Conservation (phyloP, 37 sponge, comb jelly and placozoan species). For the Eunapius fragilis region DNA sequence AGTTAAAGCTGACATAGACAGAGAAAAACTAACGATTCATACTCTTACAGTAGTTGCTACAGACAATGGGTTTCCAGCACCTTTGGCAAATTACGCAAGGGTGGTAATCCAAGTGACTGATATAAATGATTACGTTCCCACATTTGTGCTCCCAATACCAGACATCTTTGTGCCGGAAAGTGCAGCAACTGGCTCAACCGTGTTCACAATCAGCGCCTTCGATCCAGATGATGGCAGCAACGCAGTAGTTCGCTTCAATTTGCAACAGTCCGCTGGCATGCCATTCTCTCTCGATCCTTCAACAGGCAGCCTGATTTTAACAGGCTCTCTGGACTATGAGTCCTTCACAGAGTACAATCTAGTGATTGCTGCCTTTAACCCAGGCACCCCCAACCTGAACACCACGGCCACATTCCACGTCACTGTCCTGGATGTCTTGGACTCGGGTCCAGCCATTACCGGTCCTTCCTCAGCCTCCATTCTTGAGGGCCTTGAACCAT, state of each 20-base stretch:
- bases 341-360: constrained; percentile 22
- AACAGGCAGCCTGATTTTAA: constrained; percentile 50
- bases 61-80: constrained; percentile 25
- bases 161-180: constrained; percentile 49
- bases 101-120: constrained; percentile 66
- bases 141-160: constrained; percentile 15
- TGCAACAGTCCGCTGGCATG: background rate
- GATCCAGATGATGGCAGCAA: constrained; percentile 66
- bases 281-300: constrained; percentile 42
- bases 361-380: constrained; percentile 25
- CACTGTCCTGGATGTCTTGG: constrained; percentile 37
- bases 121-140: constrained; percentile 68
- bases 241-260: constrained; percentile 32
- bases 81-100: constrained; percentile 30
- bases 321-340: constrained; percentile 52
- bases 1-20: constrained; percentile 22
- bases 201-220: constrained; percentile 48
- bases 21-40: constrained; percentile 41
- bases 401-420: constrained; percentile 5
- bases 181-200: constrained; percentile 16
- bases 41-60: constrained; percentile 41
- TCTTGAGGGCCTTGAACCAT: constrained; percentile 45
- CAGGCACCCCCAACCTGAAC: background rate
- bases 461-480: constrained; percentile 10
- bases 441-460: constrained; percentile 41